Evolutionary conservation across 2,113 vertebrate genomes (phyloP).

Genomic region (Ursus arctos): DNA sequence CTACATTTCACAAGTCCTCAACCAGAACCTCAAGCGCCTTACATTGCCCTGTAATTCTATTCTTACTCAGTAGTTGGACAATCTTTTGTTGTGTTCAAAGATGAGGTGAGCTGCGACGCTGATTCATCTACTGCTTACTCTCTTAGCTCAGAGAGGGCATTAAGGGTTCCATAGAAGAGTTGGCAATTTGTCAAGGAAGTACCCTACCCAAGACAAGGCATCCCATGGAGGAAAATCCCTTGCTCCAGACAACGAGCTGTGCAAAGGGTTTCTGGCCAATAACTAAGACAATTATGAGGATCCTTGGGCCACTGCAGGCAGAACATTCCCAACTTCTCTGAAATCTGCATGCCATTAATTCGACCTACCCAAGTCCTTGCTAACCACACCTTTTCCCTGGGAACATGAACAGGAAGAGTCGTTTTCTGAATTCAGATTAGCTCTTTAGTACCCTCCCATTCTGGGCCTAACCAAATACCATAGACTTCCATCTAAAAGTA

Average conservation of each 20-base stretch:
- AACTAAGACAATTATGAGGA: neutral
- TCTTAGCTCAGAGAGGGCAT: neutral
- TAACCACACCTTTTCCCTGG: neutral
- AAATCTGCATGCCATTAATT: neutral
- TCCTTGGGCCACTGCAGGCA: neutral
- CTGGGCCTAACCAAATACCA: neutral
- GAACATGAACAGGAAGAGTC: neutral
- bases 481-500: neutral
- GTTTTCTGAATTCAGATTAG: slow-evolving; percentile 1
- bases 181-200: slow-evolving; percentile 32
- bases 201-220: neutral
- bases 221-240: neutral
- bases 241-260: neutral
- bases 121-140: neutral
- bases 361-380: neutral
- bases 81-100: neutral
- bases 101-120: neutral
- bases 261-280: neutral
- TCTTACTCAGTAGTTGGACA: neutral
- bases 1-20: neutral
- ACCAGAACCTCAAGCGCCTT: neutral
- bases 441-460: neutral
- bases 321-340: neutral
- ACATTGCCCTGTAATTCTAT: neutral
- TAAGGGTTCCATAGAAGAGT: neutral